Conservation (phyloP, 2,888 invertebrate species). For the Phyto melanocephala region DNA sequence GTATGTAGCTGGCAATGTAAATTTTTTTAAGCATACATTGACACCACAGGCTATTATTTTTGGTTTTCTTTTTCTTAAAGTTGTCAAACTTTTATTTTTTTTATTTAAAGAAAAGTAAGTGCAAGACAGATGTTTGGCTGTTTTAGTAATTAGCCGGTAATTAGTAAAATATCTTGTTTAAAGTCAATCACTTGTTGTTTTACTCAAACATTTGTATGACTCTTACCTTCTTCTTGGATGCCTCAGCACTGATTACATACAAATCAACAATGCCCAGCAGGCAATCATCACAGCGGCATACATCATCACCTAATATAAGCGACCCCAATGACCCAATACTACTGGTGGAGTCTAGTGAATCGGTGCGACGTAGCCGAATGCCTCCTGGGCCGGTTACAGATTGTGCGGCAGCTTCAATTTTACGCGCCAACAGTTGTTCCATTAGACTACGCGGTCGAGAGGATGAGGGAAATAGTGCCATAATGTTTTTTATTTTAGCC, state of each 20-base stretch:
- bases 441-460: slow-evolving; percentile 87
- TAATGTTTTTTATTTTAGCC: slow-evolving; percentile 54
- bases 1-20: slow-evolving; percentile 29
- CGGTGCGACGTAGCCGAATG: slow-evolving; percentile 84
- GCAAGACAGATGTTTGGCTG: slow-evolving; percentile 1
- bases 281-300: slow-evolving; percentile 91
- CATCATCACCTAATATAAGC: slow-evolving; percentile 82
- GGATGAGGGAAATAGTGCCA: slow-evolving; percentile 80
- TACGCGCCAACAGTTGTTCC: slow-evolving; percentile 89
- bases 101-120: slow-evolving; percentile 1
- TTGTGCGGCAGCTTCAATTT: slow-evolving; percentile 86
- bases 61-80: not conserved
- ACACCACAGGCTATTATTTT: slow-evolving; percentile 20
- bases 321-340: slow-evolving; percentile 85
- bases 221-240: slow-evolving; percentile 83
- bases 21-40: slow-evolving; percentile 24
- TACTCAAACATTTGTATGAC: not conserved
- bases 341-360: slow-evolving; percentile 88
- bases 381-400: slow-evolving; percentile 77
- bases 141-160: slow-evolving; percentile 66
- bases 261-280: slow-evolving; percentile 89
- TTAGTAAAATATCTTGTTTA: slow-evolving; percentile 66
- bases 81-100: not conserved
- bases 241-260: slow-evolving; percentile 81
- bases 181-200: slow-evolving; percentile 62